Base-by-base conservation (phyloP, 2,797 vertebrate genomes). In the Phoeniculus purpureus region DNA sequence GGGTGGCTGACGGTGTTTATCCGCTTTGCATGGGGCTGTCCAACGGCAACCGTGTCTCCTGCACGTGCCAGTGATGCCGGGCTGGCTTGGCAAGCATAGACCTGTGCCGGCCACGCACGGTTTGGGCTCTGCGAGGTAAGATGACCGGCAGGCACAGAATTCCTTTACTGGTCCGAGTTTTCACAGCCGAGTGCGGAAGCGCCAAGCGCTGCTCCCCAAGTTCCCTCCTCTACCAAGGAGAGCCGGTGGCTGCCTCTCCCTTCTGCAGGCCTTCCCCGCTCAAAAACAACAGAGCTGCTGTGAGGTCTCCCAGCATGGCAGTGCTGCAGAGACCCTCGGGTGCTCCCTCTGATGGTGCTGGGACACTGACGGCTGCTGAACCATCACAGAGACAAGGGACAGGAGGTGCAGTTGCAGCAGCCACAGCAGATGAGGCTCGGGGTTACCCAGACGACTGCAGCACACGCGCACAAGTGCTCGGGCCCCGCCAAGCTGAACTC, bases 221-320 rank as follows among this genome's bases (percentile, higher is more conserved):
- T 17, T 74, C 75, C 64, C 56, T 59, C 34, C 40, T 18, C 6
- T 70, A 64, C 65, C 80, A 54, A 27, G 64, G 56, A 68, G 65
- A 76, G 48, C 45, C 79, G 45, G 3, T 21, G 66, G 65, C 65
- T 81, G 60, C 51, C 58, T 80, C 78, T 56, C 34, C 37, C 27
- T 19, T 58, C 45, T 43, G 8, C 17, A 32, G 15, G 7, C 45
- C 32, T n/a, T 52, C 19, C 19, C 32, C 29, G 2, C 26, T 12
- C 22, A 37, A 17, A 26, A 61, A 54, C 43, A 60, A 27, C 52
- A 26, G 27, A 37, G 26, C 2, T 22, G 3, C 2, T 50, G 34
- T 7, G 29, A 31, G 55, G 40, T 8, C 40, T 71, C 47, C 10
- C 22, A 13, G 52, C 19, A 12, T 0, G 0, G 11, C 0, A 2